Conservation (phyloP, 2,113 vertebrate genomes). For the Mus spicilegus region DNA sequence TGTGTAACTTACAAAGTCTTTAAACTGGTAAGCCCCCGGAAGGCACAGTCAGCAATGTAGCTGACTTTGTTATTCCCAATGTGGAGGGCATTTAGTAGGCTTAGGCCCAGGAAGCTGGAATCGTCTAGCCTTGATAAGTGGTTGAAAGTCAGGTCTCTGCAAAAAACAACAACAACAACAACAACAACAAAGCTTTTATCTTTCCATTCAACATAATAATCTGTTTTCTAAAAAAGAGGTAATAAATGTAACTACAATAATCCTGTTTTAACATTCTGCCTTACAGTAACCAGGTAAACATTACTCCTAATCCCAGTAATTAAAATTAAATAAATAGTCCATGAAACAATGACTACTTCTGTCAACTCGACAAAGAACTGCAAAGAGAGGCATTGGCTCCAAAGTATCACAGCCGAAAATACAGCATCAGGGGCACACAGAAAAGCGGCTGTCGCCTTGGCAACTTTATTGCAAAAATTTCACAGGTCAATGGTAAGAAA, state of each 20-base stretch:
- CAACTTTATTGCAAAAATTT: slow-evolving; percentile 88
- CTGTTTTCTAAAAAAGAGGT: neutral
- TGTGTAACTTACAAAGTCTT: slow-evolving; percentile 93
- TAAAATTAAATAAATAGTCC: slow-evolving; percentile 71
- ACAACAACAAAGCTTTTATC: slow-evolving; percentile 36
- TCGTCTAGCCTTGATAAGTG: slow-evolving; percentile 95
- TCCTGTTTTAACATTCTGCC: slow-evolving; percentile 24
- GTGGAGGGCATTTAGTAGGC: slow-evolving; percentile 91
- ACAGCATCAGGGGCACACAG: slow-evolving; percentile 5
- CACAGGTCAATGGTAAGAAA: slow-evolving; percentile 84
- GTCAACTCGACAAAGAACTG: slow-evolving; percentile 1
- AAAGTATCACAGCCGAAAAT: slow-evolving; percentile 70
- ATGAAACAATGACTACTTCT: neutral
- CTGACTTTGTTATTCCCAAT: slow-evolving; percentile 95
- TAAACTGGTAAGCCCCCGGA: slow-evolving; percentile 93
- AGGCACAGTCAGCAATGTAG: slow-evolving; percentile 97
- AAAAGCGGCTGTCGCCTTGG: slow-evolving; percentile 79
- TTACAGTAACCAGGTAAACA: slow-evolving; percentile 41
- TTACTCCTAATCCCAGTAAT: slow-evolving; percentile 50
- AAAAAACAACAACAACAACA: slow-evolving; percentile 63
- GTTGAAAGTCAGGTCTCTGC: slow-evolving; percentile 95
- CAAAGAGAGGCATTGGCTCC: slow-evolving; percentile 27
- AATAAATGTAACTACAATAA: neutral
- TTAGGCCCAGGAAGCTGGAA: slow-evolving; percentile 95
- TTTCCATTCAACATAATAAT: slow-evolving; percentile 32